Percentiles rank a stretch among this genome's conserved stretches.
Conservation (phyloP, 2,797 vertebrate species). For the Bradypus variegatus region DNA sequence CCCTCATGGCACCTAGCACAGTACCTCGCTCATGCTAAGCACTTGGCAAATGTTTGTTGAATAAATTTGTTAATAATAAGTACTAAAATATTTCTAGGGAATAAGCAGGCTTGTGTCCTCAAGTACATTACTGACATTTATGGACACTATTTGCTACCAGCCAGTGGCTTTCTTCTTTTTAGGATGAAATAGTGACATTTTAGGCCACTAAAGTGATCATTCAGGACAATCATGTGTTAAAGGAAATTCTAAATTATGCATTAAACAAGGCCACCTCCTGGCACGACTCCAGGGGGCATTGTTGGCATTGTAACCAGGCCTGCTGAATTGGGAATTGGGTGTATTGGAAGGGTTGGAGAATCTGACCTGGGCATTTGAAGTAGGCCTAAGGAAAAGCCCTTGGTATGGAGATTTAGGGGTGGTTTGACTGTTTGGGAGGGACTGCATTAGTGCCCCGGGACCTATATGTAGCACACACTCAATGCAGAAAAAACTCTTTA, state of each 20-base stretch:
- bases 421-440: background rate
- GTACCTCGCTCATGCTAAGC: background rate
- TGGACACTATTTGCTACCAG: background rate
- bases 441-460: background rate
- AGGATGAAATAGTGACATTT: background rate
- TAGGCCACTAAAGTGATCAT: background rate
- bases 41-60: background rate
- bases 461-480: background rate
- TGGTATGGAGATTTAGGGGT: background rate
- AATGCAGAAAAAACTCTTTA: background rate
- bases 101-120: background rate
- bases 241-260: background rate
- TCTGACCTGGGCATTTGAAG: background rate
- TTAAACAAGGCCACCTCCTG: background rate
- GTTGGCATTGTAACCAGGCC: accelerated
- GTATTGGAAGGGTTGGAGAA: background rate
- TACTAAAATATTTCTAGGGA: background rate
- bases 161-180: background rate
- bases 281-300: accelerated
- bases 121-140: background rate
- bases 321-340: background rate
- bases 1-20: background rate
- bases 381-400: background rate
- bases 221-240: background rate
- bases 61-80: background rate